Evolutionary conservation across 1,140 invertebrate genomes (phyloP).

Genomic region (Magallana ariakensis): DNA sequence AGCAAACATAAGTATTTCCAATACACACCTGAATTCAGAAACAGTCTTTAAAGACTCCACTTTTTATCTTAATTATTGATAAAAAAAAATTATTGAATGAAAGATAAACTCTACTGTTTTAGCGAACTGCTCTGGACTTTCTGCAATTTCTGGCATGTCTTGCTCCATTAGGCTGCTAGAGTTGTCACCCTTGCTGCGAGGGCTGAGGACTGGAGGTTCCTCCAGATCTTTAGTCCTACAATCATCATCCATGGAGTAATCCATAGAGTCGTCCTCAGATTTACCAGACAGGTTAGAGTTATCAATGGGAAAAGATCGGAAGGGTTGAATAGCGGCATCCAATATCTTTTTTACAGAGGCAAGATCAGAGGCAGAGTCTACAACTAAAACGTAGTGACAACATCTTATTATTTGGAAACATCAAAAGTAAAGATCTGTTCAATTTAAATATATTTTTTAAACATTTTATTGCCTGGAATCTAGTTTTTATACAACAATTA

Average conservation of each 20-base stretch:
- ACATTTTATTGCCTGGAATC: too few species aligned
- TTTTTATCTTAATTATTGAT: background rate
- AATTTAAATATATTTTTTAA: background rate
- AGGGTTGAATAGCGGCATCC: slow-evolving; percentile 69
- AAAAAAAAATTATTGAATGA: background rate
- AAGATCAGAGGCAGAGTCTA: slow-evolving; percentile 76
- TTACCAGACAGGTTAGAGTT: slow-evolving; percentile 34
- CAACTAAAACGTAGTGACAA: slow-evolving; percentile 71
- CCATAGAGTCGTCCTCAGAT: slow-evolving; percentile 44
- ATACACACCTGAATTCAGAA: too few species aligned
- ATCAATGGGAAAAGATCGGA: slow-evolving; percentile 68
- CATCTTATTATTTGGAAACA: background rate
- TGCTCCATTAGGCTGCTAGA: background rate
- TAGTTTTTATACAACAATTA: too few species aligned
- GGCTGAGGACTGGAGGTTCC: slow-evolving; percentile 45
- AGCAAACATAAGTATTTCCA: background rate
- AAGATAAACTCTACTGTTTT: slow-evolving; percentile 8
- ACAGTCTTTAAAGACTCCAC: too few species aligned
- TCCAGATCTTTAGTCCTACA: slow-evolving; percentile 27
- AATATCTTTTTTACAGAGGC: slow-evolving; percentile 76
- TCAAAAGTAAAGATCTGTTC: background rate
- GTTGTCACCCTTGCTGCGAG: slow-evolving; percentile 36
- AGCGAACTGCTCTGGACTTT: slow-evolving; percentile 38
- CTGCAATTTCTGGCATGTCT: slow-evolving; percentile 31
- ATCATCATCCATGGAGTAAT: slow-evolving; percentile 43